Percentiles rank a stretch among this genome's conserved stretches.
Evolutionary conservation across 2,888 invertebrate genomes (phyloP).

Genomic region (Cordilura impudica): DNA sequence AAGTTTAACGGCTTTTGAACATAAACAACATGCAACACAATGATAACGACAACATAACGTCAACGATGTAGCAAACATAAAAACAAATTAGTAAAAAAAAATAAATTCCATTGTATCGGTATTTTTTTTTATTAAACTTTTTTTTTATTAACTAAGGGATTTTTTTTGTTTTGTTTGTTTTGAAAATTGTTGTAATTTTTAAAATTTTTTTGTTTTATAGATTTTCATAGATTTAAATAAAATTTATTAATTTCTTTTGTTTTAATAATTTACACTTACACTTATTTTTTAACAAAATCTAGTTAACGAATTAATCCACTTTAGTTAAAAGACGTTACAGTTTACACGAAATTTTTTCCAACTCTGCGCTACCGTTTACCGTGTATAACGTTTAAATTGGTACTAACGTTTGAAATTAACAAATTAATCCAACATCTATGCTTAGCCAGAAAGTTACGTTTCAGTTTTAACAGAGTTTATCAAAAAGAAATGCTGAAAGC

Average conservation of each 20-base stretch:
- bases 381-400: constrained; percentile 29
- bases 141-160: not conserved
- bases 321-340: not conserved
- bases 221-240: not conserved
- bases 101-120: constrained; percentile 6
- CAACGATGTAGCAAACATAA: constrained; percentile 22
- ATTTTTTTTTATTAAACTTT: constrained; percentile 9
- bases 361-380: constrained; percentile 20
- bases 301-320: not conserved
- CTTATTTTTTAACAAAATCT: not conserved
- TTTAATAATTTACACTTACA: constrained; percentile 36
- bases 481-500: constrained; percentile 30
- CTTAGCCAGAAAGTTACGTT: constrained; percentile 13
- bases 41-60: constrained; percentile 20
- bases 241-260: constrained; percentile 4
- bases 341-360: not conserved
- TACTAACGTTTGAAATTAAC: constrained; percentile 30
- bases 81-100: not conserved
- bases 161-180: constrained; percentile 8
- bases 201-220: not conserved
- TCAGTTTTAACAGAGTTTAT: constrained; percentile 8
- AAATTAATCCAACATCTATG: constrained; percentile 6
- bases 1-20: constrained; percentile 54
- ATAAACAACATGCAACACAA: constrained; percentile 5
- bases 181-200: not conserved